Conservation (phyloP, 2,888 invertebrate species). For the Eristalis tenax region DNA sequence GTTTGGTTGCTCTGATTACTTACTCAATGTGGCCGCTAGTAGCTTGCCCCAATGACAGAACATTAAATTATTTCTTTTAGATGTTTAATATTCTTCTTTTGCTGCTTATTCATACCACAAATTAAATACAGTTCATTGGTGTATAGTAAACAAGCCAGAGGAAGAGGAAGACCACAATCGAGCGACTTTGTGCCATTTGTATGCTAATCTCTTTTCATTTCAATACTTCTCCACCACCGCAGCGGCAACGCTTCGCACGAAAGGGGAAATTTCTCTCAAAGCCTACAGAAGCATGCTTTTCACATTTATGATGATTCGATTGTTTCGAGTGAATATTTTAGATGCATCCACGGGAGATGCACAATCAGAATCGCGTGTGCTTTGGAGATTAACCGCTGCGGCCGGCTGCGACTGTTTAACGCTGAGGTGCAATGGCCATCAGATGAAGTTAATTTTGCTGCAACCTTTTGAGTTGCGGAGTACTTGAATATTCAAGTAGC, state of each 20-base stretch:
- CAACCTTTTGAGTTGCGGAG: constrained; percentile 10
- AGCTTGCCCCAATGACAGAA: not conserved
- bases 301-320: not conserved
- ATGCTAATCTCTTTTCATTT: constrained; percentile 23
- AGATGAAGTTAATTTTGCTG: constrained; percentile 20
- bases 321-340: not conserved
- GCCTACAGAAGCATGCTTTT: not conserved
- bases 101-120: not conserved
- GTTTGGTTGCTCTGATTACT: constrained; percentile 17
- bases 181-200: not conserved
- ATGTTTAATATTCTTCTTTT: not conserved
- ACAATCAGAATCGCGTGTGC: constrained; percentile 16
- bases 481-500: constrained; percentile 19
- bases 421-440: constrained; percentile 36
- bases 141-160: constrained; percentile 14
- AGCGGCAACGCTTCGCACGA: not conserved
- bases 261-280: not conserved
- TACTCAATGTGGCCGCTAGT: not conserved
- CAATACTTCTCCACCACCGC: not conserved
- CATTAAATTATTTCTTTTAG: constrained; percentile 4
- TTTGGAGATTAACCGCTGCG: constrained; percentile 1
- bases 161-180: not conserved
- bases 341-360: not conserved
- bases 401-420: constrained; percentile 6
- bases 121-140: not conserved